A percentile compares a stretch with the other conserved stretches of the same genome.
Evolutionary conservation across 2,888 invertebrate genomes (phyloP).

Genomic region (Dione juno): DNA sequence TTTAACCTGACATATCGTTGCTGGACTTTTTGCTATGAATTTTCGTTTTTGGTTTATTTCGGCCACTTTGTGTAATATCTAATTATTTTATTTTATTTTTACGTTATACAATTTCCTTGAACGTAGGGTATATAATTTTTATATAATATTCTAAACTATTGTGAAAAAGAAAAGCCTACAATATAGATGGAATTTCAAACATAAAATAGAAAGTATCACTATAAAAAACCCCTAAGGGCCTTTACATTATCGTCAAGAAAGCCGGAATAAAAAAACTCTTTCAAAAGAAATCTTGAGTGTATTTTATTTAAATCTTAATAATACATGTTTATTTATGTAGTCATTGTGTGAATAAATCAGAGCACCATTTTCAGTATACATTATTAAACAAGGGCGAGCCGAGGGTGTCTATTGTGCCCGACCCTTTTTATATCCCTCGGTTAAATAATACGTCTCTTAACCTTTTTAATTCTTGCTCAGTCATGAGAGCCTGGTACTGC

Average conservation of each 20-base stretch:
- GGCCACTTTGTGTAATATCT: neutral
- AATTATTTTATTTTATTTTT: neutral
- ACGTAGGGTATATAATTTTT: too few relatives aligned
- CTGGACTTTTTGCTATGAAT: conserved; percentile 12
- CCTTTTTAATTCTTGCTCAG: conserved; percentile 53
- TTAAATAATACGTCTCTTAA: conserved; percentile 51
- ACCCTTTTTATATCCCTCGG: conserved; percentile 55
- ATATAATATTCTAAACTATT: too few relatives aligned
- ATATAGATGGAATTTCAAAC: too few relatives aligned
- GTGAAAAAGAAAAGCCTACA: too few relatives aligned
- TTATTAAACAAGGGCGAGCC: conserved; percentile 46
- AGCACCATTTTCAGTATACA: conserved; percentile 44
- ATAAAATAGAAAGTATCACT: neutral
- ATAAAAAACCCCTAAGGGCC: neutral
- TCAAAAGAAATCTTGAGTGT: conserved; percentile 9
- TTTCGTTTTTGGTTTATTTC: neutral
- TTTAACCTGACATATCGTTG: conserved; percentile 24
- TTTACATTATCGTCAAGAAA: neutral
- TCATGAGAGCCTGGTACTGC: conserved; percentile 64
- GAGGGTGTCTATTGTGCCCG: conserved; percentile 54
- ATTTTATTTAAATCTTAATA: conserved; percentile 27
- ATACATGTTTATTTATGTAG: conserved; percentile 25
- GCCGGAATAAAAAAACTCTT: neutral
- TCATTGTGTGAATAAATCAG: conserved; percentile 40
- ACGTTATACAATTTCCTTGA: neutral